Base-by-base conservation (phyloP, 2,888 invertebrate species). In the Andricus curvator region DNA sequence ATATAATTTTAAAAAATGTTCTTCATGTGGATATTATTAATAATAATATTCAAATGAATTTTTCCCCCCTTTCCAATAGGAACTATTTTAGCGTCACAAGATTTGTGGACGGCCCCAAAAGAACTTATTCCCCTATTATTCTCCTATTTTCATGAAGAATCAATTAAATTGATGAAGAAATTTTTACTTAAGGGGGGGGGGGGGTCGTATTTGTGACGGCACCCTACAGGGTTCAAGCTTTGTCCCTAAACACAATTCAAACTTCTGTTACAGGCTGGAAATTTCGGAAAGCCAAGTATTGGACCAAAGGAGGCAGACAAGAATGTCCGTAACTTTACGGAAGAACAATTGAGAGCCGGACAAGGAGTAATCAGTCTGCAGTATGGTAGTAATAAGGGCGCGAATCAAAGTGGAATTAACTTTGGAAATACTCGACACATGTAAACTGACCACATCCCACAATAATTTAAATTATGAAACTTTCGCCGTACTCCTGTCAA, bases 401-500 rank as follows among this genome's bases (percentile, higher is more conserved):
- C 99, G 88, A 98, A 94, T 91, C 99, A 99, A 93, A 97, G 98
- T 86, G 99, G 99, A 81, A 97, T 99, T 93, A 99, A 97, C 93
- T 98, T 99, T 90, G 99, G 99, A 88, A 98, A 98, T 94, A 98
- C 98, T 89, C 95, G 99, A 93, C 99, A 99, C 94, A 98, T 98
- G 98, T 98, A 96, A 96, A 94, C 68, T 48, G 29, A 77, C 37
- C 5, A 48, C 17, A n/a, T 25, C 15, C 60, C 20, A 25, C 44
- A 62, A 44, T 41, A 44, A 51, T 37, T 44, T 62, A 77, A 82
- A 56, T 74, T 74, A 74, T 74, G 25, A 25, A 74, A 67, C 77
- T 33, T 74, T 74, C 15, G 48, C n/a, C 56, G 56, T 74, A 20
- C 11, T 56, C 20, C 15, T 74, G 60, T 74, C n/a, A 33, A 56